Evolutionary conservation across 1,140 invertebrate genomes (phyloP).

Genomic region (Drosophila bipectinata): DNA sequence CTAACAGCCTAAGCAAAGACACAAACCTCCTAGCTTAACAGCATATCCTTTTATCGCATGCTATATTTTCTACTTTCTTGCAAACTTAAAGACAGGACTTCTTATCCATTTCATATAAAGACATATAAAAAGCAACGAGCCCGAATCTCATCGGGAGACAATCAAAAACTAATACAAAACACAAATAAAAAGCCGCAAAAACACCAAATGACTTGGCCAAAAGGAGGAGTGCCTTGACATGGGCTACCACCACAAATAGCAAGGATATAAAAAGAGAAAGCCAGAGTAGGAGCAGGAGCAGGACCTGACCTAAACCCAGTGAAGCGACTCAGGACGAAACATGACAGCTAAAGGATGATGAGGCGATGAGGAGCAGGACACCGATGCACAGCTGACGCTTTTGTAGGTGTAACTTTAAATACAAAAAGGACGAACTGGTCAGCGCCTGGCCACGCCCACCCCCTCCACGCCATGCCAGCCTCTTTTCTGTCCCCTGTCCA

Average conservation of each 20-base stretch:
- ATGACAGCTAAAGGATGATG: constrained; percentile 27
- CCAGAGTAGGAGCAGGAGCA: neutral
- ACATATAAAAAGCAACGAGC: neutral
- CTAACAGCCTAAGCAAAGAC: constrained; percentile 34
- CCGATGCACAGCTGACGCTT: constrained; percentile 53
- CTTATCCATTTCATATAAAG: neutral
- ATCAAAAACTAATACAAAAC: constrained; percentile 59
- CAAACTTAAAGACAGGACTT: neutral
- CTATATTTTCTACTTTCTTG: constrained; percentile 17
- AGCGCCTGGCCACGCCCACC: constrained; percentile 8
- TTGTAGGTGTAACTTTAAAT: constrained; percentile 72
- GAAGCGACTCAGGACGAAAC: constrained; percentile 38
- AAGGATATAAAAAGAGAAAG: constrained; percentile 2
- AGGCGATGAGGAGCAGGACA: constrained; percentile 11
- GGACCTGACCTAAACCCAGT: constrained; percentile 11
- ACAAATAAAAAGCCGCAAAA: constrained; percentile 60
- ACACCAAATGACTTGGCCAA: neutral
- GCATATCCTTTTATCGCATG: constrained; percentile 42
- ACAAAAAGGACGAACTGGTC: constrained; percentile 51
- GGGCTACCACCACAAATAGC: constrained; percentile 18
- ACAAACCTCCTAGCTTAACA: constrained; percentile 25
- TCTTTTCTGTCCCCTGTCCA: constrained; percentile 34
- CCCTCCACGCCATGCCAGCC: constrained; percentile 1
- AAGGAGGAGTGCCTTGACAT: constrained; percentile 18
- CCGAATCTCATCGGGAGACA: constrained; percentile 32